Evolutionary conservation across 1,140 invertebrate species (phyloP), one percentile per base, ranked within the genome.

Genomic region (Aphaenogaster floridana): DNA sequence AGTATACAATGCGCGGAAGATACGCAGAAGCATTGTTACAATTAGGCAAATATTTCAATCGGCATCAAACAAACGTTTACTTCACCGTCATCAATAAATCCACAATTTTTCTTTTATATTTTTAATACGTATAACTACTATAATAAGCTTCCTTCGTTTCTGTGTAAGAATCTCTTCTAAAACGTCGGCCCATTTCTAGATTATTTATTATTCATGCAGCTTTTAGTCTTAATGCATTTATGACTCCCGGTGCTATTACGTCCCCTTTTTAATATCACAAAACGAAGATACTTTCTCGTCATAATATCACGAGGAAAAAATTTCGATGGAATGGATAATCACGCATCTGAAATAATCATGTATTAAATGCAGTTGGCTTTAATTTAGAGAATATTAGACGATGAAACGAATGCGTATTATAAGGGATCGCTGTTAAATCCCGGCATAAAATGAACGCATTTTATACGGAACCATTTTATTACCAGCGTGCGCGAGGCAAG

Each of bases 151-250:
- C 7, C 7, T 50, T 36, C 15, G 6, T 36, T 45, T 34, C 15
- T 48, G 5, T n/a, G 9, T 36, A 57, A 39, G 61, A 79, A 79
- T 79, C 17, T 39, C 11, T 66, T 52, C 15, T 66, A 66, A 66
- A 48, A 66, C 39, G 21, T 15, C 11, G 7, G 9, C 5, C 42
- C 45, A 21, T 50, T 66, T 36, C 28, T 28, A 13, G 11, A 66
- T 50, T 64, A 79, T 66, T 66, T 79, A 64, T 64, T 79, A 79
- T 79, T 79, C 76, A 79, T 17, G 17, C 21, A 78, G 39, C 42
- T 64, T 50, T 64, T 48, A 79, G 52, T 78, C 28, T 45, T 48
- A 78, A 78, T 64, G 76, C 77, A 66, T 66, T 79, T 48, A 79
- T 79, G 28, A 79, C 15, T 66, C 11, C 13, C 39, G 8, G 28